Base-by-base conservation (phyloP, 2,113 vertebrate genomes). In the Hydropotes inermis region DNA sequence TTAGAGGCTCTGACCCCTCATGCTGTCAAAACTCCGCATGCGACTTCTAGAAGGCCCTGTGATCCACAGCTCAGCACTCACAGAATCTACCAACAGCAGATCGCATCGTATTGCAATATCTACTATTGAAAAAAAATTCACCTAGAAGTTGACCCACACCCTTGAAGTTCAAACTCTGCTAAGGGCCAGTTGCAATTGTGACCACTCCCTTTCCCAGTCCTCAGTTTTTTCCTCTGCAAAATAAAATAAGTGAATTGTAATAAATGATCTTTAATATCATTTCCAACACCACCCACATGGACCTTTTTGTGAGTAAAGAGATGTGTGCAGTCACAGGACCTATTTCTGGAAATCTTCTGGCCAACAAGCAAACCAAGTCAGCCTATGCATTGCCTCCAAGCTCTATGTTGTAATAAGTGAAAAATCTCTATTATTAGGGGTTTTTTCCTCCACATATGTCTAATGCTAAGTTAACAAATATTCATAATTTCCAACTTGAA, bases 401-500 rank as follows among this genome's bases (percentile, higher is more conserved):
- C 12, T 88, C 89, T 57, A 30, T 85, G 14, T 78, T 12, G 12
- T 39, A 12, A 93, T 87, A 81, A 57, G 15, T 28, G 13, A 86
- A 54, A 13, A 54, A 57, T 47, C 45, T 81, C 57, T 89, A 70
- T 76, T 78, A 54, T 27, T 76, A 95, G 47, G 76, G 52, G 12
- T 10, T 27, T 89, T 87, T 87, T 67, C 5, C 64, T 67, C 64
- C 67, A 16, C 21, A 8, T 67, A 27, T 91, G 84, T 81, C 55
- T 60, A 54, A 67, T 28, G 10, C 45, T 86, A 87, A 55, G 11
- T 61, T 90, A 91, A 91, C 84, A 97, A 64, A 33, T 96, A 70
- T 67, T 85, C 45, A 85, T 74, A 87, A n/a, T 92, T 97, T 92
- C 39, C 39, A 89, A 70, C 54, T 89, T 70, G 74, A 96, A 96